A percentile compares a stretch with the other conserved stretches of the same genome.
These are phyloP conservation scores for Azemiops feae DNA, from an alignment of 2,113 vertebrate species.

Conservation along the genomic window DNA sequence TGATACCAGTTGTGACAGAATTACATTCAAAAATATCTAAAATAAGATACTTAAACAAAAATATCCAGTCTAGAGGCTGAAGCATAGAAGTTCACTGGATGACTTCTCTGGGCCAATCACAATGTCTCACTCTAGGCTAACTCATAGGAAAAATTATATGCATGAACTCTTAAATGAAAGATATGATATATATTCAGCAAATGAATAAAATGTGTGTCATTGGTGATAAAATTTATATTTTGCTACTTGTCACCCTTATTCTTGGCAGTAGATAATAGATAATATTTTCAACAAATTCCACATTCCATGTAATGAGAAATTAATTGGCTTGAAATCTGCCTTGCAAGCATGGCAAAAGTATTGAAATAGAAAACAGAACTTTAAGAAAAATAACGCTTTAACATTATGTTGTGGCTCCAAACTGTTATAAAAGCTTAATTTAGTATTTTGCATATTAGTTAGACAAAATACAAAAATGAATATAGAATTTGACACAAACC, in stretches of 20 bases:
- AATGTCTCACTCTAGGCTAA: too few relatives aligned
- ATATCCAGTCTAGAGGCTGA: not conserved
- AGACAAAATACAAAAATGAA: not conserved
- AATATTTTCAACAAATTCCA: not conserved
- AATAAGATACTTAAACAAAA: not conserved
- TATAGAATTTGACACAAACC: not conserved
- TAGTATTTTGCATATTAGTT: conserved; percentile 33
- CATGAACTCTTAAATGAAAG: not conserved
- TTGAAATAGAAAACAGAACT: conserved; percentile 47
- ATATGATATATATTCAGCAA: not conserved
- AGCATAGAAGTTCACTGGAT: not conserved
- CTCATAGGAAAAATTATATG: not conserved
- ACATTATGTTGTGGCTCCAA: not conserved
- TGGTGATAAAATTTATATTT: not conserved
- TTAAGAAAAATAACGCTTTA: conserved; percentile 27
- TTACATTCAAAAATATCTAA: not conserved
- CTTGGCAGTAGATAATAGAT: not conserved
- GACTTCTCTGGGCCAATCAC: too few relatives aligned
- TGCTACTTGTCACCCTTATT: not conserved
- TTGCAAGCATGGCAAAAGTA: conserved; percentile 17
- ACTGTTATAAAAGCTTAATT: conserved; percentile 18
- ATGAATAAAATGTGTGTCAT: not conserved
- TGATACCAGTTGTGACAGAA: not conserved
- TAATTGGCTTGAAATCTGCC: conserved; percentile 30
- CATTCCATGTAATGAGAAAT: conserved; percentile 24